These are phyloP conservation scores for Drosophila borborema DNA, from an alignment of 2,888 invertebrate genomes.

Conservation along the genomic window DNA sequence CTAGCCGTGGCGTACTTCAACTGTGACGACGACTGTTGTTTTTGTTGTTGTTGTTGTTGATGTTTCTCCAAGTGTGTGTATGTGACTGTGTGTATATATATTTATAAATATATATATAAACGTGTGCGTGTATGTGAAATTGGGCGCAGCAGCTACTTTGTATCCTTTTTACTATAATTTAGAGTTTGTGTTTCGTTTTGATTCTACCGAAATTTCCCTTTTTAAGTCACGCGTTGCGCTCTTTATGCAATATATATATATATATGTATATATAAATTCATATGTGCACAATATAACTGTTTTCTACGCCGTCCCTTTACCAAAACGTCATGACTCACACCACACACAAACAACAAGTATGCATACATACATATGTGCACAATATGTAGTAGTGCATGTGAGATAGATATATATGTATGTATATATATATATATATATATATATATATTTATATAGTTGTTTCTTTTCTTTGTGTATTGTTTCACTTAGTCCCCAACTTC, in stretches of 20 bases:
- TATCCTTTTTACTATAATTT: constrained; percentile 34
- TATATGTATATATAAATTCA: not conserved
- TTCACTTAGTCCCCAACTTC: constrained; percentile 19
- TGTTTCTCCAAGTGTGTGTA: constrained; percentile 10
- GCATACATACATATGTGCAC: constrained; percentile 29
- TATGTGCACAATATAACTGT: constrained; percentile 53
- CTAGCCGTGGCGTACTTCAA: constrained; percentile 62
- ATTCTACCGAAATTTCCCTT: constrained; percentile 13
- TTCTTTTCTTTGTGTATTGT: not conserved
- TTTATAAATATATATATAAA: not conserved
- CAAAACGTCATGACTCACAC: constrained; percentile 78
- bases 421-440: not conserved
- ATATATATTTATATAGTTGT: too few relatives aligned
- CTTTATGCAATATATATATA: constrained; percentile 59
- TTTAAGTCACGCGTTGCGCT: constrained; percentile 51
- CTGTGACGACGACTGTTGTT: constrained; percentile 60
- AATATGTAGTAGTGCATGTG: constrained; percentile 22
- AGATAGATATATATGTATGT: not conserved
- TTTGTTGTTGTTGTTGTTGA: constrained; percentile 33
- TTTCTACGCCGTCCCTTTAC: constrained; percentile 66
- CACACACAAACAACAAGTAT: constrained; percentile 70
- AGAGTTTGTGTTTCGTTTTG: constrained; percentile 11
- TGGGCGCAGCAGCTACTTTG: constrained; percentile 48
- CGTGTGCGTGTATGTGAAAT: constrained; percentile 13
- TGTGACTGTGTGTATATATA: not conserved